Conservation (phyloP, 2,113 vertebrate species). For the Cyphomyrus plagiostoma region DNA sequence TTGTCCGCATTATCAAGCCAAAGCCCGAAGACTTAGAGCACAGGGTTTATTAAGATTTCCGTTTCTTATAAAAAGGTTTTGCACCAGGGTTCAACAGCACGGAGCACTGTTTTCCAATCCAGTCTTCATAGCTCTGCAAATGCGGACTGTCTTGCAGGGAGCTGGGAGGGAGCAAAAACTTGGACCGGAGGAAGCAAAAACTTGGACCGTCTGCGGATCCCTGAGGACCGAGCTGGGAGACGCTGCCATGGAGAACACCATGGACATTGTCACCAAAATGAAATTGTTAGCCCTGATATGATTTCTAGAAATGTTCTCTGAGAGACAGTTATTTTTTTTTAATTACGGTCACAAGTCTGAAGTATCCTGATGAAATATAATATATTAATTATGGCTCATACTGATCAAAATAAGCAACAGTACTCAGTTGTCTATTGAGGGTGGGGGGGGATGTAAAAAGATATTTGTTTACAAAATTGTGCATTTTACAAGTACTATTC, state of each 20-base stretch:
- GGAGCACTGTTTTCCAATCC: neutral
- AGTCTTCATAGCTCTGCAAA: neutral
- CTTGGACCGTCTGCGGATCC: neutral
- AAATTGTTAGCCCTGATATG: neutral
- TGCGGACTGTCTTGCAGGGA: neutral
- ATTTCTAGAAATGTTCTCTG: neutral
- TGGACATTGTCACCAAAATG: neutral
- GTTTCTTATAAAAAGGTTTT: neutral
- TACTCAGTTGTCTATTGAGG: neutral
- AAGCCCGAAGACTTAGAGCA: neutral
- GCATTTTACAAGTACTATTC: neutral
- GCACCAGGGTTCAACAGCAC: neutral
- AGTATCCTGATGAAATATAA: neutral
- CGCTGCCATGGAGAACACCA: neutral
- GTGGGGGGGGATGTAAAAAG: neutral
- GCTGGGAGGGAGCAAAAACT: neutral
- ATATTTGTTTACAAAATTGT: neutral
- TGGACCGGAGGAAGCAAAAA: neutral
- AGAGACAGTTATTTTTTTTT: neutral
- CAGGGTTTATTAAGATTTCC: neutral
- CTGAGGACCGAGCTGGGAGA: neutral
- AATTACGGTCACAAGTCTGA: neutral
- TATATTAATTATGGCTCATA: neutral
- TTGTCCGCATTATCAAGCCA: neutral
- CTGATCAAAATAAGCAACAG: neutral